Conservation (phyloP, 35 echinoderm and acorn worm genomes). For the Holothuria glaberrima region DNA sequence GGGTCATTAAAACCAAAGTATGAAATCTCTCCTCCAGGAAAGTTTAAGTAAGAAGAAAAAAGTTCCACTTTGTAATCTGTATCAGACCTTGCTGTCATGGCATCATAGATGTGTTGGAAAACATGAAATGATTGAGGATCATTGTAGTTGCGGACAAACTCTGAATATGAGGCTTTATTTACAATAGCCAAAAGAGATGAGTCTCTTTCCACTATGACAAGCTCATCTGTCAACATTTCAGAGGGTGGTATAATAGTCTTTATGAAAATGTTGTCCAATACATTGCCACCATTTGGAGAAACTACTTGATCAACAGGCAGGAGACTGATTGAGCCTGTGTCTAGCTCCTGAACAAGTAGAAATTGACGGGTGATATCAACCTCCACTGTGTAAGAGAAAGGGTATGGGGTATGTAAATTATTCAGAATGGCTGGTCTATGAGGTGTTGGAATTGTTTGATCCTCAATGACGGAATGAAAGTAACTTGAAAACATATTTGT, state of each 20-base stretch:
- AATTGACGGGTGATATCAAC: neutral
- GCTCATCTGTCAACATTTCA: neutral
- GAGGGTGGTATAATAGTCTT: neutral
- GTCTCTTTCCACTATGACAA: neutral
- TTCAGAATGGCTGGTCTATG: neutral
- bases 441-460: too few species aligned
- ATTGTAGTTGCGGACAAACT: too few species aligned
- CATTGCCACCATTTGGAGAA: neutral
- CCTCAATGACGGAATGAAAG: too few species aligned
- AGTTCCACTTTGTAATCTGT: neutral
- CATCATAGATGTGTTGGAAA: neutral
- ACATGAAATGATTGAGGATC: neutral
- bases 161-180: too few species aligned
- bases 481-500: too few species aligned
- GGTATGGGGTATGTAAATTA: neutral
- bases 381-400: neutral
- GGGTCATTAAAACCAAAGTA: conserved; percentile 27
- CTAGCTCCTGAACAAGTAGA: neutral
- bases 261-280: neutral
- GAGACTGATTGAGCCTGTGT: neutral
- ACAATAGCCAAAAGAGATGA: too few species aligned
- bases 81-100: neutral
- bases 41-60: conserved; percentile 7
- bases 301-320: neutral
- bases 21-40: neutral